A percentile compares a stretch with the other conserved stretches of the same genome.
Conservation (phyloP, 2,113 vertebrate genomes). For the Halichoerus grypus region DNA sequence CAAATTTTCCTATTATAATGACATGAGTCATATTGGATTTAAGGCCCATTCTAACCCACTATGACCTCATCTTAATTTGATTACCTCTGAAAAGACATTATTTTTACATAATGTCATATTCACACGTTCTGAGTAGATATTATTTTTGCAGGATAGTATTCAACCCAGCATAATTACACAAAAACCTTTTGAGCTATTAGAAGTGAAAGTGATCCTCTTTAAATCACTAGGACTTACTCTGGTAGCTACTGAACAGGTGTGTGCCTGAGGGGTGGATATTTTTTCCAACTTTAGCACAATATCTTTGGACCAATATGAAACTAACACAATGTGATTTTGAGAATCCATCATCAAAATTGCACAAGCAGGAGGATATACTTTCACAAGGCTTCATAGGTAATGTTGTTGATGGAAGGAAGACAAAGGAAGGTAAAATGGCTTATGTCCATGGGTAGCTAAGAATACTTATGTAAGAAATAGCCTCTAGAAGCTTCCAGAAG, state of each 20-base stretch:
- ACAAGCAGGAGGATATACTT: neutral
- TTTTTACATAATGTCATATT: neutral
- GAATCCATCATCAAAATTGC: neutral
- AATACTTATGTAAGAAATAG: neutral
- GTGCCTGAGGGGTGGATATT: neutral
- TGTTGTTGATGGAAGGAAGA: neutral
- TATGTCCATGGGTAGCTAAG: rapidly evolving
- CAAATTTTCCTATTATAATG: neutral
- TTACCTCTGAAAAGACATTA: neutral
- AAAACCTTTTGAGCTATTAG: neutral
- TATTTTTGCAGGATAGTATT: neutral
- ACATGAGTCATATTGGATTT: neutral
- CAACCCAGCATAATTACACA: neutral
- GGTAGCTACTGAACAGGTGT: rapidly evolving
- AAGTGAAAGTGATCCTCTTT: neutral
- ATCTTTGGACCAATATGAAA: neutral
- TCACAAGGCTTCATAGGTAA: neutral
- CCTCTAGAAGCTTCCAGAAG: neutral
- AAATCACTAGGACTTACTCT: neutral
- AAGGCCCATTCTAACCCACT: neutral
- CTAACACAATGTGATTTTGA: neutral
- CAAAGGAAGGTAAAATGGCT: neutral
- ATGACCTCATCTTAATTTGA: neutral
- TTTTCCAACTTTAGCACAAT: neutral
- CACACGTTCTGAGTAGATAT: neutral